These are phyloP conservation scores for Himalopsyche kuldschensis DNA, from an alignment of 2,888 invertebrate species.

Conservation along the genomic window DNA sequence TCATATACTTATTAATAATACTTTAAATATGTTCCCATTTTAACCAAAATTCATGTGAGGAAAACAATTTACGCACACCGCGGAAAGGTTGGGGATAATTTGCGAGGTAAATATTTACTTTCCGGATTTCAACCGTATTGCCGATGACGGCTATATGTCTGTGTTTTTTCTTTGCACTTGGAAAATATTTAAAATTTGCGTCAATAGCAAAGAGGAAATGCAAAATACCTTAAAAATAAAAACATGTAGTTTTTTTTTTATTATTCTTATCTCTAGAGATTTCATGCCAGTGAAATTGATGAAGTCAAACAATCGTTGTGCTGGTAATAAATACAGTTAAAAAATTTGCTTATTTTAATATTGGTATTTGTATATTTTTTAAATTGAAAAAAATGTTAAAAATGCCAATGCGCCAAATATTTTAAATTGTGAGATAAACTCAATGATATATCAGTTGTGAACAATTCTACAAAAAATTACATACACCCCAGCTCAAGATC, in stretches of 20 bases:
- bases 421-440: too few relatives aligned
- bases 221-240: not conserved
- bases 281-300: not conserved
- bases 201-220: not conserved
- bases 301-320: not conserved
- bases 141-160: not conserved
- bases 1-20: not conserved
- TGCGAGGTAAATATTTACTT: not conserved
- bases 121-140: not conserved
- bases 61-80: not conserved
- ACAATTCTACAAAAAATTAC: too few relatives aligned
- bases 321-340: not conserved
- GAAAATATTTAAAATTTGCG: not conserved
- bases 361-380: too few relatives aligned
- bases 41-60: not conserved
- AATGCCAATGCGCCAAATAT: too few relatives aligned
- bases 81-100: not conserved
- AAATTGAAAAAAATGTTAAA: too few relatives aligned
- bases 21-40: not conserved
- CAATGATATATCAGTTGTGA: too few relatives aligned
- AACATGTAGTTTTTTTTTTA: not conserved
- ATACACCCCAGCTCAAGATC: too few relatives aligned
- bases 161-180: not conserved
- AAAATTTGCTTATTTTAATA: too few relatives aligned
- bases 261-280: not conserved